Conservation (phyloP, 2,888 invertebrate species). For the Athrips mouffetella region DNA sequence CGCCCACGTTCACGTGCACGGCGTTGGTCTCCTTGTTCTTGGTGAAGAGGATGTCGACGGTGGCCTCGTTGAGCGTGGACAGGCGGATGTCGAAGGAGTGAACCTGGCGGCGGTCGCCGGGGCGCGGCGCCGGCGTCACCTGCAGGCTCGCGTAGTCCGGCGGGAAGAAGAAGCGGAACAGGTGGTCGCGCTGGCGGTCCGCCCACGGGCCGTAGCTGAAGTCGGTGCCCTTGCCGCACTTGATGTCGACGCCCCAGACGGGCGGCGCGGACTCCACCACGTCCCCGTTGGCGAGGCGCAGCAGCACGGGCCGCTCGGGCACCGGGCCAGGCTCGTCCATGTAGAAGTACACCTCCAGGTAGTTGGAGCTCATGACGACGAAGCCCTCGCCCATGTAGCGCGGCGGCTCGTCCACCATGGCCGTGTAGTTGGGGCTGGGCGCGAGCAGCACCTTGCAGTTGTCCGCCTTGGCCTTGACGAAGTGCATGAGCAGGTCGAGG, state of each 20-base stretch:
- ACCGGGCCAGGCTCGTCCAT: conserved; percentile 98
- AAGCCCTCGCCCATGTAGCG: conserved; percentile 98
- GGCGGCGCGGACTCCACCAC: conserved; percentile 95
- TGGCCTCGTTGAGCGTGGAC: conserved; percentile 93
- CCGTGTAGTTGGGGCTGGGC: conserved; percentile 96
- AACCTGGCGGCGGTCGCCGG: conserved; percentile 92
- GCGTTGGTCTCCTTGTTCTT: conserved; percentile 97
- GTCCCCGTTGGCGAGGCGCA: conserved; percentile 94
- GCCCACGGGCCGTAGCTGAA: conserved; percentile 99
- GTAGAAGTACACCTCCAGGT: conserved; percentile 96
- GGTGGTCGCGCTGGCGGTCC: conserved; percentile 95
- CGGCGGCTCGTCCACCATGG: conserved; percentile 96
- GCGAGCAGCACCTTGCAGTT: conserved; percentile 97
- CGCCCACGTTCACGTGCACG: conserved; percentile 95
- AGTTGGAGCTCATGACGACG: conserved; percentile 96
- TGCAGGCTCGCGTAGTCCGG: conserved; percentile 89
- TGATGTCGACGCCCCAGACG: conserved; percentile 96
- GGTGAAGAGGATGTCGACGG: conserved; percentile 97
- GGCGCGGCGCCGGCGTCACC: conserved; percentile 88
- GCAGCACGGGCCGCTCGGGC: conserved; percentile 93
- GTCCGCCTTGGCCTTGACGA: conserved; percentile 95
- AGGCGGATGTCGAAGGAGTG: conserved; percentile 95
- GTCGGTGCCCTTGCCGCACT: conserved; percentile 96
- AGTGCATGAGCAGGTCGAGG: conserved; percentile 96
- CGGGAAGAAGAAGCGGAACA: conserved; percentile 98